phyloP scores from a whole-genome alignment of 30 jellyfish, hydroid and myxozoan genomes.

The Aurelia coerulea region DNA sequence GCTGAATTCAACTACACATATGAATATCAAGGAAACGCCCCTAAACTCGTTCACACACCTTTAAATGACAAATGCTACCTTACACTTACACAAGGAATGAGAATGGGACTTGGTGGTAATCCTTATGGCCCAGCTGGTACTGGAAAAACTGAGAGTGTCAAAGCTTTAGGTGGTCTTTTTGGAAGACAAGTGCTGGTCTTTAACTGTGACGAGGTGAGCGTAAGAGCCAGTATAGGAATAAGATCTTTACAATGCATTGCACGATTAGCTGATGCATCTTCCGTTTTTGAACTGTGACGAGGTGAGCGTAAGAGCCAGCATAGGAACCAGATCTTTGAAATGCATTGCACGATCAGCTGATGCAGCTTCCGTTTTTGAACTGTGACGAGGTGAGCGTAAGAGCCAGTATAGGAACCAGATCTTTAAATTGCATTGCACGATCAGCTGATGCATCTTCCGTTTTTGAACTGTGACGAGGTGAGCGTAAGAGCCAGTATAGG shows the following conservation, averaged over 20 bases:
- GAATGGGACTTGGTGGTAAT: slow-evolving; percentile 99
- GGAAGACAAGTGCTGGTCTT: slow-evolving; percentile 98
- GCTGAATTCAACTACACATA: slow-evolving; percentile 97
- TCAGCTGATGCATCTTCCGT: no score
- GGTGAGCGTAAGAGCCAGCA: slow-evolving; percentile 38
- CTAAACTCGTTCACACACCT: slow-evolving; percentile 99
- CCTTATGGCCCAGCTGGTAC: slow-evolving; percentile 99
- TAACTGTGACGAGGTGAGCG: slow-evolving; percentile 96
- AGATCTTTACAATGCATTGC: background rate
- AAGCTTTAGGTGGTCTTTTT: slow-evolving; percentile 98
- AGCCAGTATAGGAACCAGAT: background rate
- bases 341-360: background rate
- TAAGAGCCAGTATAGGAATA: background rate
- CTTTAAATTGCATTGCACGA: background rate
- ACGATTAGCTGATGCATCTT: no score
- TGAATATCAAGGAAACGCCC: slow-evolving; percentile 99
- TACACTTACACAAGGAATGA: slow-evolving; percentile 98
- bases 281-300: slow-evolving; percentile 82
- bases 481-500: background rate
- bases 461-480: slow-evolving; percentile 97
- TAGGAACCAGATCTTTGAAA: background rate
- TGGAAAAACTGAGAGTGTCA: slow-evolving; percentile 97
- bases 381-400: slow-evolving; percentile 91
- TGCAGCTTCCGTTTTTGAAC: background rate
- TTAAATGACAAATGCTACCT: slow-evolving; percentile 97